Percentiles rank a stretch among this genome's conserved stretches.
phyloP scores from a whole-genome alignment of 2,888 invertebrate species.

The Meteorus colon region DNA sequence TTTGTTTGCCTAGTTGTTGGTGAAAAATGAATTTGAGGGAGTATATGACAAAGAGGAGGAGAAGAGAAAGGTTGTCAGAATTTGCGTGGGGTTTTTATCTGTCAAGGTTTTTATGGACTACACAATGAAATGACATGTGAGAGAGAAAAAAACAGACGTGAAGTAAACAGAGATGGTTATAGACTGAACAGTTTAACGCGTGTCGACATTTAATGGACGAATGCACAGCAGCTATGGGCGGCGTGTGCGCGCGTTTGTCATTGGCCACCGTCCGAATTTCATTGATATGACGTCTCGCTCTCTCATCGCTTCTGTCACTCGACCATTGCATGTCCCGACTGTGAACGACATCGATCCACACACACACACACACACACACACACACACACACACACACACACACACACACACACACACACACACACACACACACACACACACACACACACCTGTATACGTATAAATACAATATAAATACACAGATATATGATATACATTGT shows the following conservation, averaged over 20 bases:
- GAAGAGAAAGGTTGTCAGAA: not conserved
- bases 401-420: not conserved
- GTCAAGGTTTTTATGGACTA: not conserved
- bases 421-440: not conserved
- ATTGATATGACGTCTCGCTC: constrained; percentile 35
- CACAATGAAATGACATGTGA: not conserved
- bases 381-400: not conserved
- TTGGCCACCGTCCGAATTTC: constrained; percentile 23
- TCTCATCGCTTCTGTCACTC: constrained; percentile 36
- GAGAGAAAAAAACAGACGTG: not conserved
- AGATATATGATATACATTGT: too few species aligned
- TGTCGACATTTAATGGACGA: constrained; percentile 44
- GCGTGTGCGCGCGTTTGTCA: constrained; percentile 14
- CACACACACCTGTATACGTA: not conserved
- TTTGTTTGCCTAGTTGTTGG: constrained; percentile 4
- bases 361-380: not conserved
- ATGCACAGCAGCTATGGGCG: constrained; percentile 41
- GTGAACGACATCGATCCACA: not conserved
- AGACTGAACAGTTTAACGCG: constrained; percentile 41
- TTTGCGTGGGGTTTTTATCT: not conserved
- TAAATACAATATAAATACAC: not conserved
- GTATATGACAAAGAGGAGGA: not conserved
- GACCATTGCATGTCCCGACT: not conserved
- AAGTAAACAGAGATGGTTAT: not conserved
- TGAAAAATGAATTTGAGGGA: not conserved